These are phyloP conservation scores for Alligator mississippiensis DNA, from an alignment of 2,113 vertebrate species.

Conservation along the genomic window DNA sequence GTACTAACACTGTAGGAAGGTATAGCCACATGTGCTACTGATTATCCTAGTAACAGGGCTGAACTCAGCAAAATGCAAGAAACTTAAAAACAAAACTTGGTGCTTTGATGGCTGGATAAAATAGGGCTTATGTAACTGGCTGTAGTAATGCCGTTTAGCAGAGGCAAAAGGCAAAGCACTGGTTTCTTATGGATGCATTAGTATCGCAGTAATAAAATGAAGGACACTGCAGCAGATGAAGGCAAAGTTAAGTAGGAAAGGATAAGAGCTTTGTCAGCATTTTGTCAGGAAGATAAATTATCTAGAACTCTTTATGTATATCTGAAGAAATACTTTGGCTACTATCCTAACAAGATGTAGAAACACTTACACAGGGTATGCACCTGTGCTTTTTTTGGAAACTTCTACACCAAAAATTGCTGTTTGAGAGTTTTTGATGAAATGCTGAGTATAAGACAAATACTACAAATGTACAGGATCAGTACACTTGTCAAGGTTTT, in stretches of 20 bases:
- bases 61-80: not conserved
- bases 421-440: not conserved
- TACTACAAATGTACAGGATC: not conserved
- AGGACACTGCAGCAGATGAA: not conserved
- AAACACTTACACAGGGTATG: not conserved
- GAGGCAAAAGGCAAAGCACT: not conserved
- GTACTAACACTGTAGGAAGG: not conserved
- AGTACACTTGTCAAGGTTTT: not conserved
- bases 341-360: not conserved
- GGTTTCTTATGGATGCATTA: not conserved
- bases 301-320: not conserved
- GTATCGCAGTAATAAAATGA: not conserved
- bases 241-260: not conserved
- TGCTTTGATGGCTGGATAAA: not conserved
- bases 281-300: not conserved
- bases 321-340: not conserved
- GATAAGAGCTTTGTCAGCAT: not conserved
- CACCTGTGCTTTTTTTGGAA: rapidly evolving
- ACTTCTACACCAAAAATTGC: not conserved
- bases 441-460: not conserved
- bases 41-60: not conserved
- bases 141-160: not conserved
- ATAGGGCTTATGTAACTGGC: not conserved
- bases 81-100: constrained; percentile 15
- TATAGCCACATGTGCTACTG: not conserved